phyloP scores from a whole-genome alignment of 2,797 vertebrate genomes.

The Melanotaenia pygmaea region DNA sequence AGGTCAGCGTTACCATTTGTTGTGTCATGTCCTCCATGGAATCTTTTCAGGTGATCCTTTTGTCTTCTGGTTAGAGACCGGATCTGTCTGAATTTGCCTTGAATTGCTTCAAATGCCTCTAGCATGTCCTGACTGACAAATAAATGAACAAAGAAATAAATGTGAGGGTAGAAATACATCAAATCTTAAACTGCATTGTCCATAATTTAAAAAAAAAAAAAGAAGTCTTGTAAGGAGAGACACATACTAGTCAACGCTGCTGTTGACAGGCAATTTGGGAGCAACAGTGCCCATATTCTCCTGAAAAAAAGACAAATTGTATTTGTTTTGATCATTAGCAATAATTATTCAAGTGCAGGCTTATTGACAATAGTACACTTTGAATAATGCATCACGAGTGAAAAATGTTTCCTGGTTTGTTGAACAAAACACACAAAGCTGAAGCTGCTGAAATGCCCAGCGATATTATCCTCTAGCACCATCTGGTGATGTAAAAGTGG shows the following conservation, averaged over 20 bases:
- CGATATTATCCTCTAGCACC: constrained; percentile 83
- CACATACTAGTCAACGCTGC: constrained; percentile 78
- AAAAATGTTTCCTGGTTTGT: constrained; percentile 12
- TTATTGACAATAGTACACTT: constrained; percentile 34
- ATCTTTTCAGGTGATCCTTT: constrained; percentile 93
- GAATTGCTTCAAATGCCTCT: constrained; percentile 89
- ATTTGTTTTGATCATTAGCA: constrained; percentile 44
- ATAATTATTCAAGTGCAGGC: constrained; percentile 27
- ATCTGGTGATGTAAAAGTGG: constrained; percentile 77
- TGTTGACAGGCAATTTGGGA: constrained; percentile 61
- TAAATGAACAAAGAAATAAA: constrained; percentile 55
- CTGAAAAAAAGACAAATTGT: constrained; percentile 62
- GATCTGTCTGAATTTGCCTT: constrained; percentile 94
- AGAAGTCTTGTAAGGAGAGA: constrained; percentile 25
- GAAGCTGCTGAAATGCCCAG: constrained; percentile 32
- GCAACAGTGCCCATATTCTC: constrained; percentile 63
- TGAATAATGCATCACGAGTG: constrained; percentile 32
- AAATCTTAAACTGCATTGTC: constrained; percentile 9
- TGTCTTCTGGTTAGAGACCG: constrained; percentile 90
- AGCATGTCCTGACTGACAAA: constrained; percentile 89
- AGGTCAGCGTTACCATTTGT: constrained; percentile 85
- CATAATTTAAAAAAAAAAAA: constrained; percentile 1
- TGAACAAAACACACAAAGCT: constrained; percentile 27
- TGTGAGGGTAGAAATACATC: not conserved
- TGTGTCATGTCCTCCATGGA: constrained; percentile 87